Percentiles rank a stretch among this genome's conserved stretches.
phyloP scores from a whole-genome alignment of 1,140 invertebrate species.

The Drosophila baimaii region DNA sequence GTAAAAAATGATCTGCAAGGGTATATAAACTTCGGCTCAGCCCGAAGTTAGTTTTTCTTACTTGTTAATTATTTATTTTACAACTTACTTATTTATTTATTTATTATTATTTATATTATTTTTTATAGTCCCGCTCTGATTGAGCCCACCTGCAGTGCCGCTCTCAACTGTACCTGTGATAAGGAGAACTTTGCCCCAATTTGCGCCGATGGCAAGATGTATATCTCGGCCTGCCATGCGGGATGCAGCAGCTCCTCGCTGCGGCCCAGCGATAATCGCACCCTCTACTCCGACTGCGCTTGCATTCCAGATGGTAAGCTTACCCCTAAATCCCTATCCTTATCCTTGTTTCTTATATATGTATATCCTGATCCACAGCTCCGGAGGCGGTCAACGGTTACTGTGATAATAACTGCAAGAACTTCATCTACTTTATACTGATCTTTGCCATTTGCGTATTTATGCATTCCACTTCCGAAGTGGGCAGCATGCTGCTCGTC shows the following conservation, averaged over 20 bases:
- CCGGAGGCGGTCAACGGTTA: conserved; percentile 88
- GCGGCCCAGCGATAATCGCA: conserved; percentile 85
- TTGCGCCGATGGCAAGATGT: conserved; percentile 92
- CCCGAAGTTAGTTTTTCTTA: too few relatives aligned
- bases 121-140: conserved; percentile 66
- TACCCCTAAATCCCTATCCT: too few relatives aligned
- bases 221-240: conserved; percentile 95
- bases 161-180: conserved; percentile 89
- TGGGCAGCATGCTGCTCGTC: conserved; percentile 95
- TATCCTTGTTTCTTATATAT: not conserved
- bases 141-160: conserved; percentile 87
- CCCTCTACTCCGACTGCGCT: conserved; percentile 90
- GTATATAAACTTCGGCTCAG: too few relatives aligned
- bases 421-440: conserved; percentile 92
- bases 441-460: conserved; percentile 95
- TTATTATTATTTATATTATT: not conserved
- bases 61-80: too few relatives aligned
- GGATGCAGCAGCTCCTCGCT: conserved; percentile 89
- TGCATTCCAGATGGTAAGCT: conserved; percentile 86
- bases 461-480: conserved; percentile 95
- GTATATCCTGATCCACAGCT: conserved; percentile 14
- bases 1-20: too few relatives aligned
- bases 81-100: not conserved
- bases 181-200: conserved; percentile 91
- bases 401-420: conserved; percentile 91